Percentiles rank a stretch among this genome's conserved stretches.
Evolutionary conservation across 2,888 invertebrate genomes (phyloP).

Genomic region (Tholera decimalis): DNA sequence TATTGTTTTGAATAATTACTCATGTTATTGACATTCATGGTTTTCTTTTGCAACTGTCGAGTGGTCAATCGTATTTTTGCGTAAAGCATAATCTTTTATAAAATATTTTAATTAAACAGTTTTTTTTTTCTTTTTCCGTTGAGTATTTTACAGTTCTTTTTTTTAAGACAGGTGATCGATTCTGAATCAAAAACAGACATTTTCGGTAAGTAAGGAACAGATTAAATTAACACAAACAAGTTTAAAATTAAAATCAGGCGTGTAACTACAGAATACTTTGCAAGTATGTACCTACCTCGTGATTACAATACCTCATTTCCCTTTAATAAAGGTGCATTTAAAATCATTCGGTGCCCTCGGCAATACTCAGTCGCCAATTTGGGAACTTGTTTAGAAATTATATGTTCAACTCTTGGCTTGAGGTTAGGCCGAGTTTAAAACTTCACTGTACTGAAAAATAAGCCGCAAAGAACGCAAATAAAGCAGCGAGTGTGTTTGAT

Average conservation of each 20-base stretch:
- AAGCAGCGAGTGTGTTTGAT: constrained; percentile 22
- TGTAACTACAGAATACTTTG: constrained; percentile 58
- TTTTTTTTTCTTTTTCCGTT: not conserved
- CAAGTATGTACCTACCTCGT: constrained; percentile 75
- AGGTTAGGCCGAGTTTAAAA: constrained; percentile 76
- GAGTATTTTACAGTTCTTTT: not conserved
- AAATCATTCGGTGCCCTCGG: constrained; percentile 83
- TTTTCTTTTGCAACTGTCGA: constrained; percentile 42
- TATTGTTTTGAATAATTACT: constrained; percentile 59
- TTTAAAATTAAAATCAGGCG: constrained; percentile 40
- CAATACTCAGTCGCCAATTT: constrained; percentile 88
- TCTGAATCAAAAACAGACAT: not conserved
- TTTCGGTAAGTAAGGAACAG: constrained; percentile 3
- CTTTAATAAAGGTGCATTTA: constrained; percentile 86
- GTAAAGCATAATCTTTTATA: constrained; percentile 29
- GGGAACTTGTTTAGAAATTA: constrained; percentile 91
- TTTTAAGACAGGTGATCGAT: not conserved
- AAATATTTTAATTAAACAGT: not conserved
- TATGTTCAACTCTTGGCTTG: constrained; percentile 83
- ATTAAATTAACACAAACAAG: constrained; percentile 49
- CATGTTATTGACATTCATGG: constrained; percentile 55
- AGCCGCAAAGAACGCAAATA: constrained; percentile 52
- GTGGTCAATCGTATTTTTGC: constrained; percentile 18
- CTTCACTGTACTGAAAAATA: constrained; percentile 57
- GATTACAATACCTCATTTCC: constrained; percentile 88